Conservation (phyloP, 1,140 invertebrate genomes). For the Caligus rogercresseyi region DNA sequence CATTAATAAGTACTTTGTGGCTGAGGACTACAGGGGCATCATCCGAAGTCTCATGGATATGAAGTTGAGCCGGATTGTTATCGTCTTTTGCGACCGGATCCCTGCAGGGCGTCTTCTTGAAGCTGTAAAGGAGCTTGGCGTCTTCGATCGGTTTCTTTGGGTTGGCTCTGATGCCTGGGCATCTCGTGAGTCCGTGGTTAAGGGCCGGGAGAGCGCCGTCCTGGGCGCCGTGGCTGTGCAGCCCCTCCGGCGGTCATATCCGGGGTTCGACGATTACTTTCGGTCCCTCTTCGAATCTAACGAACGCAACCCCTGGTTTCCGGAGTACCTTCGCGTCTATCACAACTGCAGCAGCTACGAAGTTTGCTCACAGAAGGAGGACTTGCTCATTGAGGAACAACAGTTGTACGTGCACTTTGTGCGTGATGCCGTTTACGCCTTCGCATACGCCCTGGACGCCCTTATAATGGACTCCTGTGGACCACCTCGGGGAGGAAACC, state of each 20-base stretch:
- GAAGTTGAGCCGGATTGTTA: conserved; percentile 31
- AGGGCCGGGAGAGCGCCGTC: conserved; percentile 23
- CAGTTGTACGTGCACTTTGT: conserved; percentile 37
- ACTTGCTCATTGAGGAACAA: conserved; percentile 24
- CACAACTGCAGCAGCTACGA: conserved; percentile 11
- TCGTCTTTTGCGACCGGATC: conserved; percentile 37
- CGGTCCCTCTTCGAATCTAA: conserved; percentile 27
- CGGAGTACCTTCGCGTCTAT: conserved; percentile 37
- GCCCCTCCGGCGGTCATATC: conserved; percentile 31
- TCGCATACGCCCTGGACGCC: conserved; percentile 35
- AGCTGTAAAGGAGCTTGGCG: conserved; percentile 29
- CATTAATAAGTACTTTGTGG: conserved; percentile 30
- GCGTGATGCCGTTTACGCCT: conserved; percentile 37
- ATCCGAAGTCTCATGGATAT: conserved; percentile 28
- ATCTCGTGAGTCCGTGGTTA: conserved; percentile 27
- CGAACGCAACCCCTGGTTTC: conserved; percentile 39
- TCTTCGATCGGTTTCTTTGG: conserved; percentile 25
- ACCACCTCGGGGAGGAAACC: conserved; percentile 23
- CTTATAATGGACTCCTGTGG: conserved; percentile 31
- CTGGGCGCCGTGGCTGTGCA: conserved; percentile 37
- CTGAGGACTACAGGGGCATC: conserved; percentile 33
- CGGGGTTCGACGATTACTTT: conserved; percentile 38
- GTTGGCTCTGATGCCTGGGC: conserved; percentile 39
- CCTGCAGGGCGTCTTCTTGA: conserved; percentile 32
- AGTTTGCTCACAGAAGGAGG: background rate